Evolutionary conservation across 2,797 vertebrate species (phyloP).

Genomic region (Phalloptychus januarius): DNA sequence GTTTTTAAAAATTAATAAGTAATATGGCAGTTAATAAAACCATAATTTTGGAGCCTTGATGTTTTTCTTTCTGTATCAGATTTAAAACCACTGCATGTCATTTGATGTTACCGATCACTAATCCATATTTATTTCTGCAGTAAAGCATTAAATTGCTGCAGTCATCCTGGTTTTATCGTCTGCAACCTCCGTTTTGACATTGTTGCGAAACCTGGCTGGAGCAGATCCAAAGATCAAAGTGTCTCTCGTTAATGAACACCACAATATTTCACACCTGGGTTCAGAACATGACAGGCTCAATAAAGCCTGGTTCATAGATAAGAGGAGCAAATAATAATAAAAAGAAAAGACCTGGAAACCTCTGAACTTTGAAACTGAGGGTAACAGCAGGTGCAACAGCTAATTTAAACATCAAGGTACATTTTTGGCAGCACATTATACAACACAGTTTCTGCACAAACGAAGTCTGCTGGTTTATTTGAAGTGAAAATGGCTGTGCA

Average conservation of each 20-base stretch:
- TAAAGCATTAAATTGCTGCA: constrained; percentile 7
- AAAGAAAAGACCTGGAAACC: constrained; percentile 4
- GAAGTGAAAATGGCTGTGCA: not conserved
- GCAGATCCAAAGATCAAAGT: constrained; percentile 28
- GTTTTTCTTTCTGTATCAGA: not conserved
- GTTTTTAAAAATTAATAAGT: not conserved
- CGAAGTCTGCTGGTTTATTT: not conserved
- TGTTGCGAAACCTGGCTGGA: constrained; percentile 24
- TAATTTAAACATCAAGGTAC: constrained; percentile 21
- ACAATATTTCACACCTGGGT: constrained; percentile 46
- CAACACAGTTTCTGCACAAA: constrained; percentile 7
- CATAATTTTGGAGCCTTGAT: not conserved
- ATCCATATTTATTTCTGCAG: not conserved
- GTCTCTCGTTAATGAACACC: constrained; percentile 47
- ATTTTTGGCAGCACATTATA: constrained; percentile 8
- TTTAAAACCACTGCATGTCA: not conserved
- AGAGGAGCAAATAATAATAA: constrained; percentile 25
- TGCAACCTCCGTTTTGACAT: constrained; percentile 13
- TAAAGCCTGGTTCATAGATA: constrained; percentile 18
- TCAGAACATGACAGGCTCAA: constrained; percentile 22
- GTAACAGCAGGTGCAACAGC: constrained; percentile 9
- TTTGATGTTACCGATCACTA: constrained; percentile 13
- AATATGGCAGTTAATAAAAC: not conserved
- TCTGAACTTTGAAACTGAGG: constrained; percentile 40
- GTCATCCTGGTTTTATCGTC: not conserved